These are phyloP conservation scores for Manis pentadactyla DNA, from an alignment of 2,797 vertebrate genomes.

Conservation along the genomic window DNA sequence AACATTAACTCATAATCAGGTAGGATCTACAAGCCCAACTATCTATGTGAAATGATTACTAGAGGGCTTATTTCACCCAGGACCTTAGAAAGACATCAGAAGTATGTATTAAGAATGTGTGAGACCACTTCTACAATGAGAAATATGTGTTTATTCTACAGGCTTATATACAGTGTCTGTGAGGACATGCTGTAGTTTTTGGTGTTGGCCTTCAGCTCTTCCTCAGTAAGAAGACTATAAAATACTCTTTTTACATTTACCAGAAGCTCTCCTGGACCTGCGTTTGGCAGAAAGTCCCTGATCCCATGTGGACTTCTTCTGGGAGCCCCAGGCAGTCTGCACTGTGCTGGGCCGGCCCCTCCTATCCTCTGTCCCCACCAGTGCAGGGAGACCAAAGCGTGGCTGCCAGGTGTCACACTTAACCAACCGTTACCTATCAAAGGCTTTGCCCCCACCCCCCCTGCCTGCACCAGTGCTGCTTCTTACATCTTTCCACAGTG, in stretches of 20 bases:
- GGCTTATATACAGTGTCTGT: no score
- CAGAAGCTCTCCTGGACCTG: background rate
- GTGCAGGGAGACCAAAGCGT: accelerated
- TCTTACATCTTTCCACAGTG: background rate
- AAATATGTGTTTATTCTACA: background rate
- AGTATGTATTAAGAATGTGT: background rate
- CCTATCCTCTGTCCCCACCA: background rate
- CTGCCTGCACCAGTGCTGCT: no score
- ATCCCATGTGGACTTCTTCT: background rate
- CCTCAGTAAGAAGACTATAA: background rate
- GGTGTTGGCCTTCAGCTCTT: background rate
- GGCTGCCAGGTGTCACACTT: accelerated
- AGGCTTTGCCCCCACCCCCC: background rate
- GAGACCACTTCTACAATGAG: background rate
- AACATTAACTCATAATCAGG: background rate
- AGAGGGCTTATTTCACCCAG: background rate
- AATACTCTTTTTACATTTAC: background rate
- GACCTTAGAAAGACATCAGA: background rate
- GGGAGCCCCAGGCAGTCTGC: background rate
- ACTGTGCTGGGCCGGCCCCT: background rate
- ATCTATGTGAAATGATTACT: background rate
- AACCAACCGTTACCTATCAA: no score
- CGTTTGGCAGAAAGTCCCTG: background rate
- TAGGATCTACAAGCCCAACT: background rate
- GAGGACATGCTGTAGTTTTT: accelerated